Conservation (phyloP, 64 coral and sea anemone species). For the Astreopora myriophthalma region DNA sequence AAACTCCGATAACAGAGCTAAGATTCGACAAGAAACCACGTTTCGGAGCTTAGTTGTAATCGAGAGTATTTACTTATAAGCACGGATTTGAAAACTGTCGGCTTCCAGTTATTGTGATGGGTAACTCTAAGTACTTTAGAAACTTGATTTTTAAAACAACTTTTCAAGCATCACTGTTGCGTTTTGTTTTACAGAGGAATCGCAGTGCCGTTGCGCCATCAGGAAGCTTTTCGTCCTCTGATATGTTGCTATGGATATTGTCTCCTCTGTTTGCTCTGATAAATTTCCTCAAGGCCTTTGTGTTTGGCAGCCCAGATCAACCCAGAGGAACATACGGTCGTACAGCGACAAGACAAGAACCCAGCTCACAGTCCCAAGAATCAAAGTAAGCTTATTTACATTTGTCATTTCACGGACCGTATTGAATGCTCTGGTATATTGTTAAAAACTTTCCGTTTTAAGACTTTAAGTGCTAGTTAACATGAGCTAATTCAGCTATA, state of each 20-base stretch:
- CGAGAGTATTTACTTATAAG: no score
- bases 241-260: slow-evolving; percentile 72
- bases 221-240: slow-evolving; percentile 23
- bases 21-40: no score
- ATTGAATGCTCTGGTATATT: no score
- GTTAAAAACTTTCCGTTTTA: no score
- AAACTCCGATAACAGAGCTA: no score
- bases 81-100: no score
- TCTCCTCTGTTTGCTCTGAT: slow-evolving; percentile 83
- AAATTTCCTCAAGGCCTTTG: slow-evolving; percentile 78
- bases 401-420: no score
- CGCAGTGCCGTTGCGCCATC: slow-evolving; percentile 2
- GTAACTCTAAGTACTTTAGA: no score
- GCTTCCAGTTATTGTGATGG: no score
- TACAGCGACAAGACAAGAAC: background rate
- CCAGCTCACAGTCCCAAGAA: background rate
- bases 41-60: no score
- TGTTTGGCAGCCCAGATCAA: slow-evolving; percentile 76
- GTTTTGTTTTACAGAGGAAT: slow-evolving; percentile 8
- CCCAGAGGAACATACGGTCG: slow-evolving; percentile 62
- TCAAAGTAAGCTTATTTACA: slow-evolving; percentile 12
- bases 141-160: background rate
- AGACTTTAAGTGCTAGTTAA: no score
- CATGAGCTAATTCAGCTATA: no score
- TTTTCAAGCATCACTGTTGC: background rate